Evolutionary conservation across 1,140 invertebrate species (phyloP).

Genomic region (Aplysia californica): DNA sequence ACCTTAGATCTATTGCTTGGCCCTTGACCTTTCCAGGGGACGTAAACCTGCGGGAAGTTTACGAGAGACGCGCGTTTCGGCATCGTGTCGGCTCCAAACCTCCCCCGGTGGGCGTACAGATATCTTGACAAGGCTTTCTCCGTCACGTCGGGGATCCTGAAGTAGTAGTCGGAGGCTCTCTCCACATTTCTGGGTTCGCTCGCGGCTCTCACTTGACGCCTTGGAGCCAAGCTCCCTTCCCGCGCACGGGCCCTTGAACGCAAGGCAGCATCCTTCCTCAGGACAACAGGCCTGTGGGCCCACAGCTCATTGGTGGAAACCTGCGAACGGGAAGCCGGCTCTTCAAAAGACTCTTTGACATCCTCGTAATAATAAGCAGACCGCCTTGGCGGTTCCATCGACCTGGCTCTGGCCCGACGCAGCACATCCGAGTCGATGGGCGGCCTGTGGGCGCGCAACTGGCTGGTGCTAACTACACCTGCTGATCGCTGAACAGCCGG

Average conservation of each 20-base stretch:
- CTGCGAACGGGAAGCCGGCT: background rate
- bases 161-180: slow-evolving; percentile 16
- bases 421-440: slow-evolving; percentile 1
- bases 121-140: slow-evolving; percentile 11
- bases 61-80: slow-evolving; percentile 15
- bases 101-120: slow-evolving; percentile 7
- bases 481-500: background rate
- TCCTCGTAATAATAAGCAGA: too few species aligned
- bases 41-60: slow-evolving; percentile 28
- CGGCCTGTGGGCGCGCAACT: slow-evolving; percentile 5
- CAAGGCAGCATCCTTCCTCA: background rate
- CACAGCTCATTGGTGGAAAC: background rate
- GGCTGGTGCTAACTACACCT: slow-evolving; percentile 11
- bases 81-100: slow-evolving; percentile 11
- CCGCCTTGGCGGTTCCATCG: too few species aligned
- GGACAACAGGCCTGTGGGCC: slow-evolving; percentile 11
- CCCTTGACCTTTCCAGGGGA: slow-evolving; percentile 22
- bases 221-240: background rate
- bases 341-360: too few species aligned
- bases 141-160: slow-evolving; percentile 6
- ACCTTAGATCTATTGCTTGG: slow-evolving; percentile 37
- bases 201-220: background rate
- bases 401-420: slow-evolving; percentile 19
- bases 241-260: slow-evolving; percentile 4
- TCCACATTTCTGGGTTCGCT: slow-evolving; percentile 1